A percentile compares a stretch with the other conserved stretches of the same genome.
Conservation (phyloP, 2,797 vertebrate species). For the Hemibagrus guttatus region DNA sequence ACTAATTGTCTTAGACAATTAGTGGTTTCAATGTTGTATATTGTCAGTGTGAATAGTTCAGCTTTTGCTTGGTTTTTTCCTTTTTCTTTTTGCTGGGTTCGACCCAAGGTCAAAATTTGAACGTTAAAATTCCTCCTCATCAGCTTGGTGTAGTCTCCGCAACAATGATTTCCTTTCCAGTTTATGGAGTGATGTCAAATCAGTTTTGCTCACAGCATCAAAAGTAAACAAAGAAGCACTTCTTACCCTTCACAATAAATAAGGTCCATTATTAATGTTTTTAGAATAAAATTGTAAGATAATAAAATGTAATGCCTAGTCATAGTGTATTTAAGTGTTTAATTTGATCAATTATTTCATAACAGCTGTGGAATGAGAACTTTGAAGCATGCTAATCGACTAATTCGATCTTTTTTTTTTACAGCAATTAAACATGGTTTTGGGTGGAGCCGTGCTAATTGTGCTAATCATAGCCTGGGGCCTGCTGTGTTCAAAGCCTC, state of each 20-base stretch:
- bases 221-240: neutral
- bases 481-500: slow-evolving; percentile 28
- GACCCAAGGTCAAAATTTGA: neutral
- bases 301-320: slow-evolving; percentile 3
- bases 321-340: neutral
- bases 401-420: slow-evolving; percentile 32
- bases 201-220: neutral
- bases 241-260: neutral
- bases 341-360: slow-evolving; percentile 25
- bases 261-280: neutral
- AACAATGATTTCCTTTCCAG: neutral
- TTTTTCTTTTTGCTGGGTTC: neutral
- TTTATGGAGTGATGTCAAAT: neutral
- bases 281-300: neutral
- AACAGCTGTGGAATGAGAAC: slow-evolving; percentile 12
- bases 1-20: no score
- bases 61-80: neutral
- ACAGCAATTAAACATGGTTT: slow-evolving; percentile 48
- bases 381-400: slow-evolving; percentile 28
- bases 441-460: slow-evolving; percentile 44
- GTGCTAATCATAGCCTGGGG: slow-evolving; percentile 46
- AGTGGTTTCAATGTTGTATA: no score
- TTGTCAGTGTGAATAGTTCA: neutral
- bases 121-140: neutral
- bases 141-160: neutral